Evolutionary conservation across 2,888 invertebrate genomes (phyloP).

Genomic region (Endotricha flammealis): DNA sequence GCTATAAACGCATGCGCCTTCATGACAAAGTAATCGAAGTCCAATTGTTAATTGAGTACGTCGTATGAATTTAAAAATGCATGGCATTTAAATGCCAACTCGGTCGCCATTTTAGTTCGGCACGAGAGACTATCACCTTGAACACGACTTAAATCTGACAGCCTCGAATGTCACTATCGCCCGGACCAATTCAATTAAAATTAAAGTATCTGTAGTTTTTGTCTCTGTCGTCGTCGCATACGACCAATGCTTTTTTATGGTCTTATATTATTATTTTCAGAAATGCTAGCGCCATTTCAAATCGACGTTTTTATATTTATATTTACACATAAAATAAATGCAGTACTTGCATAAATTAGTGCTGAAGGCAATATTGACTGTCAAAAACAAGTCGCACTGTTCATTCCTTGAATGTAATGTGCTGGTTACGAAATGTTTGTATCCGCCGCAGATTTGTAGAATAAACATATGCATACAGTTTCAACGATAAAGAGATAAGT

Average conservation of each 20-base stretch:
- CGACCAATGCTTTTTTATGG: conserved; percentile 15
- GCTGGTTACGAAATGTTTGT: no score
- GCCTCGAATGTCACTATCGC: conserved; percentile 72
- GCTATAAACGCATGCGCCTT: conserved; percentile 47
- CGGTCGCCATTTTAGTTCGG: conserved; percentile 70
- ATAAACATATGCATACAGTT: conserved; percentile 48
- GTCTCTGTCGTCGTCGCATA: conserved; percentile 30
- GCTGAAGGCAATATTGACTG: conserved; percentile 14
- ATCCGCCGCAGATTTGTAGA: conserved; percentile 44
- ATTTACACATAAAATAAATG: not conserved
- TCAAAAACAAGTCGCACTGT: no score
- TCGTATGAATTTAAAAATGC: conserved; percentile 73
- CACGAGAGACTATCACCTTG: conserved; percentile 75
- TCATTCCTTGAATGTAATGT: no score
- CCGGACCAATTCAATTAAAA: conserved; percentile 62
- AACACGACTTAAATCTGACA: conserved; percentile 76
- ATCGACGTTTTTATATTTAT: conserved; percentile 1
- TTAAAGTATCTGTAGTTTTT: conserved; percentile 52
- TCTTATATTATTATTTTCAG: conserved; percentile 17
- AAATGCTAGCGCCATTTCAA: conserved; percentile 16
- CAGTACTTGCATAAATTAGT: conserved; percentile 1
- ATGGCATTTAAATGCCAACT: conserved; percentile 77
- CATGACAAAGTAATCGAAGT: conserved; percentile 72
- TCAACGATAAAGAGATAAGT: conserved; percentile 57
- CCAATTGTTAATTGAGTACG: conserved; percentile 70